Percentiles rank a stretch among this genome's conserved stretches.
phyloP scores from a whole-genome alignment of 2,113 vertebrate genomes.

The Pyxicephalus adspersus region DNA sequence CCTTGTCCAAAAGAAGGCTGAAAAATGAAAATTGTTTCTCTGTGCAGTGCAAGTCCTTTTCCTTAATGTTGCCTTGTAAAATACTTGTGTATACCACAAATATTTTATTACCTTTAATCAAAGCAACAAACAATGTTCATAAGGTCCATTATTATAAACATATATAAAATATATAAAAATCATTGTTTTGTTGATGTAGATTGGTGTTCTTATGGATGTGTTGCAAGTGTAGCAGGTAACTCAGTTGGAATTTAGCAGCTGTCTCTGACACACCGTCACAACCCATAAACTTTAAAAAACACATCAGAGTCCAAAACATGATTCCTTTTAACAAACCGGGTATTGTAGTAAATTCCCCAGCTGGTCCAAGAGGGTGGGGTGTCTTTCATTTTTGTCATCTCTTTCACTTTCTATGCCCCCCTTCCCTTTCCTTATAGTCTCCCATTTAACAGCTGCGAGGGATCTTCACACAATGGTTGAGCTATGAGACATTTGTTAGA shows the following conservation, averaged over 20 bases:
- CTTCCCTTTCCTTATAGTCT: neutral
- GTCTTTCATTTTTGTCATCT: constrained; percentile 48
- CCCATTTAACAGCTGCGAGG: constrained; percentile 69
- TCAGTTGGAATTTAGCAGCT: constrained; percentile 12
- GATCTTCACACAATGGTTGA: constrained; percentile 42
- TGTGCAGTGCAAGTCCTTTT: too few relatives aligned
- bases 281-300: neutral
- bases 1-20: too few relatives aligned
- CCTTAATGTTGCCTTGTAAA: too few relatives aligned
- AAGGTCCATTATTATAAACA: too few relatives aligned
- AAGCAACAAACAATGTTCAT: neutral
- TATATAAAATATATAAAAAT: neutral
- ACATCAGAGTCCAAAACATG: constrained; percentile 14
- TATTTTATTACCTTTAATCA: neutral
- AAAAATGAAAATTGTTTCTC: too few relatives aligned
- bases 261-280: neutral
- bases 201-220: constrained; percentile 4
- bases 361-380: neutral
- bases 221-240: neutral
- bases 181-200: neutral
- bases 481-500: constrained; percentile 54
- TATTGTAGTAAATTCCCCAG: neutral
- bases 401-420: constrained; percentile 13
- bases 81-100: neutral
- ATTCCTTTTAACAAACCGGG: neutral